Evolutionary conservation across 2,888 invertebrate species (phyloP).

Genomic region (Ichneumoninae sp.): DNA sequence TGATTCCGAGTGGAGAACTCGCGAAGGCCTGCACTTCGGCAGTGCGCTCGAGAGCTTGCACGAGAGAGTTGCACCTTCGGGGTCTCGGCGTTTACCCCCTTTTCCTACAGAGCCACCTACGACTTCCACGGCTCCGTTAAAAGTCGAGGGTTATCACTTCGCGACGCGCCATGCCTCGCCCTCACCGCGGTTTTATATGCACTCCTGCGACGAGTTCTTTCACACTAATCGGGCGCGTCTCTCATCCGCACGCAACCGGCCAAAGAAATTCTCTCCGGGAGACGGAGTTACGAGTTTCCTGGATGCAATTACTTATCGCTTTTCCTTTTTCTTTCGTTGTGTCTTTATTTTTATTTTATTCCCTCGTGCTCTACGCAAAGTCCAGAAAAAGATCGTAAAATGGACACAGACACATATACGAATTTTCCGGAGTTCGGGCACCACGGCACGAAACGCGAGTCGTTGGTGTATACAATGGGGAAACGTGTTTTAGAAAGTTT

Average conservation of each 20-base stretch:
- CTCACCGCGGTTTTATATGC: constrained; percentile 45
- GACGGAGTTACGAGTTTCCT: constrained; percentile 38
- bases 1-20: constrained; percentile 65
- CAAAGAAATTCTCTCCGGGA: constrained; percentile 38
- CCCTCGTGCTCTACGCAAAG: constrained; percentile 8
- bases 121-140: constrained; percentile 26
- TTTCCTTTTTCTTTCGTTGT: neutral
- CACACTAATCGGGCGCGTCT: constrained; percentile 45
- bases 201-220: constrained; percentile 61
- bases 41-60: constrained; percentile 20
- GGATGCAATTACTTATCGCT: constrained; percentile 42
- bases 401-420: constrained; percentile 12
- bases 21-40: constrained; percentile 34
- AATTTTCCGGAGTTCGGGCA: constrained; percentile 24
- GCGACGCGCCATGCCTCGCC: constrained; percentile 25
- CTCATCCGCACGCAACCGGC: constrained; percentile 50
- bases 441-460: neutral
- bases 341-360: neutral
- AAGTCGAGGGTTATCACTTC: constrained; percentile 50
- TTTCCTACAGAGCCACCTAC: constrained; percentile 3
- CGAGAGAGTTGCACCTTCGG: constrained; percentile 16
- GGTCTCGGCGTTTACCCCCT: constrained; percentile 25
- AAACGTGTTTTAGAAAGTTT: constrained; percentile 66
- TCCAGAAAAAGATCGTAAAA: constrained; percentile 43
- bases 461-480: constrained; percentile 20